Evolutionary conservation across 2,888 invertebrate species (phyloP).

Genomic region (Eupithecia exiguata): DNA sequence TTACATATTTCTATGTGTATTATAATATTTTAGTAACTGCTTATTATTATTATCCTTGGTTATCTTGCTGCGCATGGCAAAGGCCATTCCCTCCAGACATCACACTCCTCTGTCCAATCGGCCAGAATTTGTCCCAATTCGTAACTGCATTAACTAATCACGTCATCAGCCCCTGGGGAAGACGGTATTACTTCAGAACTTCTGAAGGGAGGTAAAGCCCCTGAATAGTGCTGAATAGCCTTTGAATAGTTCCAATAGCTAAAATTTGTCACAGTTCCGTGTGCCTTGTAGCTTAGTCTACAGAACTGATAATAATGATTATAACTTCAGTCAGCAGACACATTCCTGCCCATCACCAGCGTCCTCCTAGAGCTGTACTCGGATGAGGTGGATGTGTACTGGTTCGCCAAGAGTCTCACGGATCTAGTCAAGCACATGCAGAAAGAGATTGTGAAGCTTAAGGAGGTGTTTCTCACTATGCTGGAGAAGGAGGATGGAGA

Average conservation of each 20-base stretch:
- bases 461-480: conserved; percentile 86
- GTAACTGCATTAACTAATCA: not conserved
- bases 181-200: too few relatives aligned
- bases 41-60: not conserved
- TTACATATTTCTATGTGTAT: too few relatives aligned
- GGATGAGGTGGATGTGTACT: conserved; percentile 91
- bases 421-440: conserved; percentile 87
- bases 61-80: not conserved
- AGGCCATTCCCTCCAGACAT: not conserved
- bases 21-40: not conserved
- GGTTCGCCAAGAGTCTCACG: conserved; percentile 91
- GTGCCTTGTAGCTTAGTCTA: too few relatives aligned
- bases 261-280: too few relatives aligned
- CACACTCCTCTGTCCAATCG: not conserved
- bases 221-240: too few relatives aligned
- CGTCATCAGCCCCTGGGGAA: too few relatives aligned
- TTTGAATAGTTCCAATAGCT: too few relatives aligned
- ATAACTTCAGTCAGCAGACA: conserved; percentile 74
- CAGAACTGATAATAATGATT: not conserved
- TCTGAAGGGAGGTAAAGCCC: too few relatives aligned
- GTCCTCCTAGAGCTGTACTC: conserved; percentile 88
- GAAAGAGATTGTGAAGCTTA: conserved; percentile 86
- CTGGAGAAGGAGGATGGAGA: conserved; percentile 91
- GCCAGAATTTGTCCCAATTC: not conserved
- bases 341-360: conserved; percentile 87